Evolutionary conservation across 1,140 invertebrate genomes (phyloP), one percentile per base, ranked within the genome.

Genomic region (Mycetomoellerius zeteki): DNA sequence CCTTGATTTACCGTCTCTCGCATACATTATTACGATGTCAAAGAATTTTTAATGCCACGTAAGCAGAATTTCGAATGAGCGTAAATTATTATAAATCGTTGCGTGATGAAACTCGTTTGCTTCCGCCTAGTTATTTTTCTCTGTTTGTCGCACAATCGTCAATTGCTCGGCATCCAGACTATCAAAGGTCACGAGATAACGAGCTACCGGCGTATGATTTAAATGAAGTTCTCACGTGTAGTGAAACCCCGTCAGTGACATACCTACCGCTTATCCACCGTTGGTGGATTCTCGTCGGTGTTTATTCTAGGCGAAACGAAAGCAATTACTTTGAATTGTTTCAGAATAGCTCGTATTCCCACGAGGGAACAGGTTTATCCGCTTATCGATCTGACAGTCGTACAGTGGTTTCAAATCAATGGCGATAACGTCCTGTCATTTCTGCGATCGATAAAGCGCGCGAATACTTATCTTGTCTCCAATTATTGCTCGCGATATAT

Each of bases 391-490:
- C 58, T 33, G 78, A 14, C 71, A 24, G 27, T 24, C 27, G 21
- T n/a, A 21, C 5, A 30, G 37, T 4, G 37, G 19, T 62, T 50
- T 30, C 72, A 84, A 82, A 73, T 84, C 56, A 50, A 50, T 73
- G 47, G 47, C 47, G 47, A 82, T 33, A 84, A 33, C 24, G 33
- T 3, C n/a, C n/a, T 43, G n/a, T 72, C 6, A 5, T 58, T 60
- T 14, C n/a, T 75, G 7, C 54, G 43, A 89, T 89, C 62, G 50
- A 76, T 82, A 80, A 73, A 54, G 62, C 43, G 56, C 69, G 72
- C 50, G 64, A 60, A 24, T 24, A 27, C 73, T 80, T 86, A 58
- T 69, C 24, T 3, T 10, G 24, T n/a, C 33, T 71, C 43, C 67
- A 33, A 82, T 58, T 82, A 12, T 72, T 72, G 21, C 12, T 16